Conservation (phyloP, 2,797 vertebrate genomes). For the Glossophaga mutica region DNA sequence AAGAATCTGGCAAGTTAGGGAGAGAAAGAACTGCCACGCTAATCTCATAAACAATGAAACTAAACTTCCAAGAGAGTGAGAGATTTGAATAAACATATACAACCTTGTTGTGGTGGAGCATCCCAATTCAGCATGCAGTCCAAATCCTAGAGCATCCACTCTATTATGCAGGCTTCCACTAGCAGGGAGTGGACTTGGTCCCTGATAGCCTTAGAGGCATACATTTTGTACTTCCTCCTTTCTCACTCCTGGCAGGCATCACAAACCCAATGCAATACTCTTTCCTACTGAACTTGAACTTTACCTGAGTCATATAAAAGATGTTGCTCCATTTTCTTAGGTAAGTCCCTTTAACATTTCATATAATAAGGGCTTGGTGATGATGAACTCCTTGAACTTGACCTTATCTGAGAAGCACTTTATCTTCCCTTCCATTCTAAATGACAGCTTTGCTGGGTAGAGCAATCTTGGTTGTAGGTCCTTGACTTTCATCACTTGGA, state of each 20-base stretch:
- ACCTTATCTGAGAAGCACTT: too few relatives aligned
- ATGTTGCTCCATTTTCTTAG: rapidly evolving
- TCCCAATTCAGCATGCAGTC: not conserved
- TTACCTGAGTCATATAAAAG: not conserved
- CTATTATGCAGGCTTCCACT: not conserved
- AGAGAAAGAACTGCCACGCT: not conserved
- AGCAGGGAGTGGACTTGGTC: not conserved
- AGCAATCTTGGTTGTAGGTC: too few relatives aligned
- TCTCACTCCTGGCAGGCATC: not conserved
- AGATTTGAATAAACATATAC: not conserved
- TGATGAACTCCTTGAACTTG: too few relatives aligned
- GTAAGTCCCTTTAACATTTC: too few relatives aligned
- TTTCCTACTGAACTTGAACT: not conserved
- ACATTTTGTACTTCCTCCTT: not conserved
- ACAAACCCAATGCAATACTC: not conserved
- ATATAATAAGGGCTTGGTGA: too few relatives aligned
- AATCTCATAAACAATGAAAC: not conserved
- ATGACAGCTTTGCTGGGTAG: too few relatives aligned
- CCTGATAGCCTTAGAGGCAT: not conserved
- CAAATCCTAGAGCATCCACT: not conserved
- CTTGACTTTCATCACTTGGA: too few relatives aligned
- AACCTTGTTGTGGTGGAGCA: not conserved
- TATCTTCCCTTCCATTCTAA: too few relatives aligned
- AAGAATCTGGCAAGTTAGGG: not conserved
- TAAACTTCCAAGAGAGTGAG: not conserved